Evolutionary conservation across 2,888 invertebrate species (phyloP).

Genomic region (Mellilla xanthometata): DNA sequence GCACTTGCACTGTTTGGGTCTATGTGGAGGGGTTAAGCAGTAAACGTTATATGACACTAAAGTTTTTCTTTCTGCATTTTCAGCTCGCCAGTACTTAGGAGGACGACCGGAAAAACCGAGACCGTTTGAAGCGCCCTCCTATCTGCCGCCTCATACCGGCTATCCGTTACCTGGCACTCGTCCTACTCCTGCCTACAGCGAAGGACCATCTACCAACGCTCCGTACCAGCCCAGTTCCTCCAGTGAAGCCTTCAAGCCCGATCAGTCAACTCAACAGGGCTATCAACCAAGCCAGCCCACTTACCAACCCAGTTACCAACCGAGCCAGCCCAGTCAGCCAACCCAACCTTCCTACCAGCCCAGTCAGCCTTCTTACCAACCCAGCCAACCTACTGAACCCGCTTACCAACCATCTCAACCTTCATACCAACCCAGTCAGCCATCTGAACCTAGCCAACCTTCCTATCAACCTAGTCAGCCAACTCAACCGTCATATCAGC

Average conservation of each 20-base stretch:
- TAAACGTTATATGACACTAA: not conserved
- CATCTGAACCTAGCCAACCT: conserved; percentile 18
- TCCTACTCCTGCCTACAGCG: conserved; percentile 67
- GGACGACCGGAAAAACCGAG: conserved; percentile 86
- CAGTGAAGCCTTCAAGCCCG: conserved; percentile 37
- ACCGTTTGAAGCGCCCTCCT: conserved; percentile 81
- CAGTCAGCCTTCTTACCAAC: conserved; percentile 27
- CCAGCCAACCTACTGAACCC: conserved; percentile 38
- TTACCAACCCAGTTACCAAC: conserved; percentile 33
- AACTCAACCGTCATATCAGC: conserved; percentile 41
- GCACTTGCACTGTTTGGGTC: conserved; percentile 37
- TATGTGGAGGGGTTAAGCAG: conserved; percentile 1
- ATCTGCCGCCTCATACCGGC: conserved; percentile 68
- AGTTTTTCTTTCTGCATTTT: conserved; percentile 36
- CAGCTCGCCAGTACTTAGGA: conserved; percentile 87
- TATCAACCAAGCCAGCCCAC: conserved; percentile 32
- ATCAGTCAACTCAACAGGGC: conserved; percentile 34
- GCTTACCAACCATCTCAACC: conserved; percentile 35
- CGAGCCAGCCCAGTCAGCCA: conserved; percentile 34
- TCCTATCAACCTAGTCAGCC: conserved; percentile 33
- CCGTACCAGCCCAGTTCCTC: conserved; percentile 36
- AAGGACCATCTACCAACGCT: conserved; percentile 54
- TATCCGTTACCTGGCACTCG: conserved; percentile 67
- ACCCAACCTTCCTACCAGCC: conserved; percentile 26
- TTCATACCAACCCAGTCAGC: conserved; percentile 32